Evolutionary conservation across 2,797 vertebrate genomes (phyloP).

Genomic region (Chelmon rostratus): DNA sequence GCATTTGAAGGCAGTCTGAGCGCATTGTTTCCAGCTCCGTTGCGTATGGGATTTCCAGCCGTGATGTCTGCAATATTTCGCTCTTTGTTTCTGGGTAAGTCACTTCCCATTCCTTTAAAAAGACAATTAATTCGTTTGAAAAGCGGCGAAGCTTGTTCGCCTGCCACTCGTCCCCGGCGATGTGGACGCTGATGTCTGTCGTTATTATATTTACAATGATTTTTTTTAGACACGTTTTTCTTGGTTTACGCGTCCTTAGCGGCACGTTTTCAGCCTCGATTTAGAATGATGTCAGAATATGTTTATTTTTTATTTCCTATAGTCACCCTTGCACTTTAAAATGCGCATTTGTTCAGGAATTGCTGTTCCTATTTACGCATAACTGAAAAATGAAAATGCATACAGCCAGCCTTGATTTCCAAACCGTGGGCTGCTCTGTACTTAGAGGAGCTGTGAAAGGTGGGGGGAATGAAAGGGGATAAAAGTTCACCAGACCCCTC

Average conservation of each 20-base stretch:
- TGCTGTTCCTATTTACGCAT: background rate
- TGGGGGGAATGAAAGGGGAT: constrained; percentile 23
- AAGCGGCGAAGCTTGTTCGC: constrained; percentile 13
- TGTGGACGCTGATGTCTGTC: background rate
- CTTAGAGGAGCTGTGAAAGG: background rate
- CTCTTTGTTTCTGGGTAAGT: constrained; percentile 88
- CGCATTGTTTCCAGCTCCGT: constrained; percentile 81
- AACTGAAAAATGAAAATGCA: constrained; percentile 1
- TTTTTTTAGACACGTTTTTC: background rate
- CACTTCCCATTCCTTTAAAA: constrained; percentile 55
- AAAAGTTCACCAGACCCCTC: constrained; percentile 79
- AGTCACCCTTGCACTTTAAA: constrained; percentile 2
- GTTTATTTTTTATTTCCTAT: constrained; percentile 21
- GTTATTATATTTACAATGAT: background rate
- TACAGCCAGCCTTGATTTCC: constrained; percentile 5
- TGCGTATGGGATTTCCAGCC: constrained; percentile 83
- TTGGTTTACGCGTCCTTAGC: constrained; percentile 16
- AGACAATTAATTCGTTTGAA: background rate
- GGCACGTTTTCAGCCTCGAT: constrained; percentile 23
- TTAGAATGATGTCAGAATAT: constrained; percentile 73
- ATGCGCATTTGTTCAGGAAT: constrained; percentile 8
- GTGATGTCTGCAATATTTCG: constrained; percentile 85
- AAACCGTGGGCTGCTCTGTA: constrained; percentile 8
- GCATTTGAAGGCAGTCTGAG: constrained; percentile 75
- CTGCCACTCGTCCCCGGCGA: background rate